Evolutionary conservation across 2,797 vertebrate species (phyloP), one percentile per base, ranked within the genome.

Genomic region (Argentina silus): DNA sequence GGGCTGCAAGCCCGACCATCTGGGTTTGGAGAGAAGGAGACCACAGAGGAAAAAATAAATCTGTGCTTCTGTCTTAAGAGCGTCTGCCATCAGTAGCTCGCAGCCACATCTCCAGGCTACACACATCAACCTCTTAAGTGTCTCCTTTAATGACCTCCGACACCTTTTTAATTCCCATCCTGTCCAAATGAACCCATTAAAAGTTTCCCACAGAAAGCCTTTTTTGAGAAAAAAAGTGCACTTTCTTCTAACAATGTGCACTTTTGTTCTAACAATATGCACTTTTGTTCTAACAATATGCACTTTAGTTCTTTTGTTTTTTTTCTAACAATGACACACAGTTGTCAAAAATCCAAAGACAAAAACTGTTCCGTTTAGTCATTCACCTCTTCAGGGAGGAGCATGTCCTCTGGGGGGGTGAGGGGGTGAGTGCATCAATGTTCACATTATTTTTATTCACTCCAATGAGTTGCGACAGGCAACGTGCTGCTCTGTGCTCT

Each of bases 1-100:
- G 43, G 80, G 81, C 77, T 69, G 70, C 73, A 79, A 83, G 85
- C 85, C 83, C 66, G 79, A 75, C 82, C 89, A 91, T 90, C 88
- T 90, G 88, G 84, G 76, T 74, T 80, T n/a, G 53, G 36, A 69
- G 70, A 72, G 47, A 77, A 80, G 45, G 71, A 79, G 69, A 45
- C 57, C 83, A 83, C 48, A 75, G 75, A 53, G 44, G 61, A 57
- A 53, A 77, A 62, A 77, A 76, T 73, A 68, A 76, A 85, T 85
- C 68, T 81, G 66, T 51, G 12, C 17, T 23, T 79, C 69, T 77
- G 70, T 21, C n/a, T 51, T 11, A 66, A 27, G 10, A 70, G 81
- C 27, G 48, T 73, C 53, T 78, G 60, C 61, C 68, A 53, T 83
- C 80, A 70, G 61, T 62, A 61, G 65, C 7, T 77, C 42, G 62